Conservation (phyloP, 2,797 vertebrate species). For the Syndactyla subalaris region DNA sequence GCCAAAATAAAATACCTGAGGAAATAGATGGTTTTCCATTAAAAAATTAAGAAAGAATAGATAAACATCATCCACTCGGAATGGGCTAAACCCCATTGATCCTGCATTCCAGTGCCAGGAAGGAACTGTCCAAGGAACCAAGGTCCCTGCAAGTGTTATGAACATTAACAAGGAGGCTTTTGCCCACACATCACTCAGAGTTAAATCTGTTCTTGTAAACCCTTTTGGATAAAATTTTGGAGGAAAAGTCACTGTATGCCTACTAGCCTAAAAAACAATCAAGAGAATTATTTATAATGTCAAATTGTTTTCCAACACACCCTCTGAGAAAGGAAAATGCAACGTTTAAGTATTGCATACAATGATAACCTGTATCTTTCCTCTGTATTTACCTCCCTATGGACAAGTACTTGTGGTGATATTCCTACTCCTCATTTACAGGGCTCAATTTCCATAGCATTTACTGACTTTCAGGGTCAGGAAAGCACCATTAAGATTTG, state of each 20-base stretch:
- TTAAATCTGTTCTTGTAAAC: neutral
- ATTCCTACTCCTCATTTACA: neutral
- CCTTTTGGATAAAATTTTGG: neutral
- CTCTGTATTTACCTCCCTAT: neutral
- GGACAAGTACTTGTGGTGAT: neutral
- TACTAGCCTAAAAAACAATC: neutral
- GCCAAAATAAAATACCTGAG: neutral
- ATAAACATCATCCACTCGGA: neutral
- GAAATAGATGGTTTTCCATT: neutral
- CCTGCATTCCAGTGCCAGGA: neutral
- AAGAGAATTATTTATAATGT: fast-evolving
- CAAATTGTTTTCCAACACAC: neutral
- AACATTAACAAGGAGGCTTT: neutral
- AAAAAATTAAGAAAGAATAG: neutral
- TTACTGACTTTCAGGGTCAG: neutral
- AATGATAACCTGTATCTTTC: neutral
- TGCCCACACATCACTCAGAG: neutral
- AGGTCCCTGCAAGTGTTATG: neutral
- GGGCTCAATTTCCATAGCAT: neutral
- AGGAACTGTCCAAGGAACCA: neutral
- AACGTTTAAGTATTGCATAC: neutral
- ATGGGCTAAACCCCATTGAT: neutral
- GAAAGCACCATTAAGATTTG: neutral
- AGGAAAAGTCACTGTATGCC: neutral
- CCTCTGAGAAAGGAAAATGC: neutral